A percentile compares a stretch with the other conserved stretches of the same genome.
phyloP scores from a whole-genome alignment of 2,113 vertebrate species.

The Gymnorhina tibicen region DNA sequence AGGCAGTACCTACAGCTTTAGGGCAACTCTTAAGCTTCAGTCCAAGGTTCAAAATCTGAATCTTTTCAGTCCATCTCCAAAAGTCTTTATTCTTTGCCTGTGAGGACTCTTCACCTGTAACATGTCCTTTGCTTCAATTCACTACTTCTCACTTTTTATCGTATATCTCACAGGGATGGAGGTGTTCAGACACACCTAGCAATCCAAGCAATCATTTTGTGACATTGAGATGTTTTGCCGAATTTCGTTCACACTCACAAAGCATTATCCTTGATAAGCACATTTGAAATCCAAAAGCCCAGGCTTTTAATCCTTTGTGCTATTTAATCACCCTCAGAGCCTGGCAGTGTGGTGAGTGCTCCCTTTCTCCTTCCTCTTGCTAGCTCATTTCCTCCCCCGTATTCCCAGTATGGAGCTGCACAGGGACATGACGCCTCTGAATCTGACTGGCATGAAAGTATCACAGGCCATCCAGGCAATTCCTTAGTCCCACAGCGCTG shows the following conservation, averaged over 20 bases:
- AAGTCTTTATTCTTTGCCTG: neutral
- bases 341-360: neutral
- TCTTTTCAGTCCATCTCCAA: neutral
- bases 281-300: neutral
- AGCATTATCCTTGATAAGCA: neutral
- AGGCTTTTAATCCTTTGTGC: neutral
- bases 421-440: neutral
- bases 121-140: neutral
- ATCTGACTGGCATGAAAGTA: neutral
- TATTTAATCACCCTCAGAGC: neutral
- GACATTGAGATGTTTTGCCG: neutral
- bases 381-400: neutral
- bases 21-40: neutral
- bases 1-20: neutral
- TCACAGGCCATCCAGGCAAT: neutral
- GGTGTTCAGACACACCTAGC: neutral
- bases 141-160: neutral
- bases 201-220: neutral
- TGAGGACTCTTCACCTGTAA: neutral
- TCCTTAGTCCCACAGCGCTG: neutral
- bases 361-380: neutral
- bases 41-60: neutral
- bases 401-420: neutral
- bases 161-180: neutral
- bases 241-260: neutral